Evolutionary conservation across 2,113 vertebrate species (phyloP).

Genomic region (Sigmodon hispidus): DNA sequence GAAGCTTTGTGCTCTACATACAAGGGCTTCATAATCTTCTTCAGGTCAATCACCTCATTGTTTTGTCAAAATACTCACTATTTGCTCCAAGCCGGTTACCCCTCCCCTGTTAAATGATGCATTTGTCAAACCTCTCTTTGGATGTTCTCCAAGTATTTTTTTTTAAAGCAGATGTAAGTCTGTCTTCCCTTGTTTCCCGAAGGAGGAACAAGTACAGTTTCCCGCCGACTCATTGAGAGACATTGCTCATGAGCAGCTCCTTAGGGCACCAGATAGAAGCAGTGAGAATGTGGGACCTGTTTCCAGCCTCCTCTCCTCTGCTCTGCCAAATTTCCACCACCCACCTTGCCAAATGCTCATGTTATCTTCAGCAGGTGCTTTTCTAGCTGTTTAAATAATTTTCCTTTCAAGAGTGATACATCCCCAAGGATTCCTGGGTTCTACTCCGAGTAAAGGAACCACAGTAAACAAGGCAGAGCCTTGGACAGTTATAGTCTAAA

Average conservation of each 20-base stretch:
- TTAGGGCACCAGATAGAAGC: constrained; percentile 52
- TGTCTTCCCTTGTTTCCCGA: constrained; percentile 62
- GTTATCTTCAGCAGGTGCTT: constrained; percentile 71
- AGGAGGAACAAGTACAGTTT: constrained; percentile 62
- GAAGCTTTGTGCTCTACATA: not conserved
- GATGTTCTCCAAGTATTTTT: constrained; percentile 55
- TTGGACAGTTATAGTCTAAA: not conserved
- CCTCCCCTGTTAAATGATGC: constrained; percentile 49
- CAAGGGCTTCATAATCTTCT: constrained; percentile 24
- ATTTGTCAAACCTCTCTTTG: constrained; percentile 63
- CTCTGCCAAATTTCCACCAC: constrained; percentile 67
- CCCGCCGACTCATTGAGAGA: constrained; percentile 59
- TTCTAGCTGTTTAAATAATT: constrained; percentile 58
- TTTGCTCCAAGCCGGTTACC: constrained; percentile 57
- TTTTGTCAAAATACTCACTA: constrained; percentile 55
- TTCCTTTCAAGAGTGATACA: constrained; percentile 52
- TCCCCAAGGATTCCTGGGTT: constrained; percentile 49
- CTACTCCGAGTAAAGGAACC: not conserved
- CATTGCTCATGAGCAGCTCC: constrained; percentile 68
- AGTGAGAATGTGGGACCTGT: constrained; percentile 44
- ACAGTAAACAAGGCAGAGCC: not conserved
- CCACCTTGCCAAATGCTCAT: constrained; percentile 77
- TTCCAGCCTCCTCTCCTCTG: constrained; percentile 46
- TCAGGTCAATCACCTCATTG: constrained; percentile 9
- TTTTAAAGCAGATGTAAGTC: constrained; percentile 62